Evolutionary conservation across 2,113 vertebrate species (phyloP), one percentile per base, ranked within the genome.

Genomic region (Oreotrochilus melanogaster): DNA sequence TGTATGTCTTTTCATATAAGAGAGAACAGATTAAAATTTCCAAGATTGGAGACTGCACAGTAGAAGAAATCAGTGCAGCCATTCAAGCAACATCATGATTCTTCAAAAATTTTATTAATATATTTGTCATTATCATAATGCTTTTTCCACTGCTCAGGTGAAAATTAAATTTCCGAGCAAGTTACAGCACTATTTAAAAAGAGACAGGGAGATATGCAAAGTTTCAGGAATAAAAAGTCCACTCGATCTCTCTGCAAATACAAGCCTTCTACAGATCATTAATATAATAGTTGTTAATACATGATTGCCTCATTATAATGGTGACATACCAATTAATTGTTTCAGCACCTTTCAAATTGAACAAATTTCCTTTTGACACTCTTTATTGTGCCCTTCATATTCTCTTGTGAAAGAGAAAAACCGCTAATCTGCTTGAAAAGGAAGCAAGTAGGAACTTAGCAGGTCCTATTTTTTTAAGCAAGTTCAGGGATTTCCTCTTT

Each of bases 121-220:
- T 87, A 72, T 42, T 93, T 96, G 39, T 82, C 84, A 82, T 92
- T 95, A 91, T 67, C 62, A 85, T 83, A 79, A 93, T 48, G 28
- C 25, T 47, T 94, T 93, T 97, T 95, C 64, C 90, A 84, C 78
- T 53, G 43, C 75, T 96, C 65, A 92, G 92, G 84, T 95, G 91
- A 97, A 98, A 97, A 94, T 95, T 94, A 96, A 94, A 96, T 97
- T 96, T 97, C 57, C 11, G 42, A 96, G 75, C 84, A 92, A 96
- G 88, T 74, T 95, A 88, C 74, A 79, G 91, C 78, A 84, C 45
- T 64, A 66, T 94, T 95, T 95, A 95, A 95, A 96, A 96, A 92
- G 66, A 92, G 61, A 89, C 50, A 83, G 22, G 35, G 58, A 94
- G 87, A 93, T 75, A 93, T 67, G 85, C 85, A 88, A 96, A 79